Base-by-base conservation (phyloP, 2,888 invertebrate genomes). In the Furcula furcula region DNA sequence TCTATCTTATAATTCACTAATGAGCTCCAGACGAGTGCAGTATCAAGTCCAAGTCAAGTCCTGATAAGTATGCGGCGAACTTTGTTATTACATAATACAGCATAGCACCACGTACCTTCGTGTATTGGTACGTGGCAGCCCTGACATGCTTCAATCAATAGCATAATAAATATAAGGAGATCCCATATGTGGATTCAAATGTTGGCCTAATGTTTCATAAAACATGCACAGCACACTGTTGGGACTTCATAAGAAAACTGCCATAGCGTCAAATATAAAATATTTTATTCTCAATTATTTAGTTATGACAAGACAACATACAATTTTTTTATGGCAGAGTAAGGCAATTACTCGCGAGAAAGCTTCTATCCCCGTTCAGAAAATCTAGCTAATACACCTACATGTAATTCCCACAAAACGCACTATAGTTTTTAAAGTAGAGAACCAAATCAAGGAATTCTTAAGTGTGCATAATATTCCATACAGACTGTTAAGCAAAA, bases 91-190 rank as follows among this genome's bases (percentile, higher is more conserved):
- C 68, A 69, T 72, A 72, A 75, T 64, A 64, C 65, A 61, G 67
- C 71, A 82, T 76, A 81, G 58, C 68, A 69, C 70, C 81, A 77
- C 79, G 82, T 82, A 72, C 56, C 60, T 55, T 49, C 51, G 55
- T 50, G 47, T 57, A 53, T 56, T 40, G 47, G 67, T 76, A 79
- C 80, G 77, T 74, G 76, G 76, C 74, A 74, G 71, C 86, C 86
- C 76, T 87, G 86, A 87, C 86, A 87, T 68, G 78, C 71, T 78
- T 85, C 60, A 65, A 54, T 66, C 66, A 68, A 66, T 71, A 61
- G 67, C 72, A 69, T 70, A 59, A 65, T 64, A 66, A 66, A 63
- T 57, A 53, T 55, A 70, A 67, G 76, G 74, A 72, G 76, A 72
- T 72, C 65, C 81, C 81, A 64, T 80, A 71, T 68, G 74, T 57